Base-by-base conservation (phyloP, 2,888 invertebrate species). In the Plebejus melissa region DNA sequence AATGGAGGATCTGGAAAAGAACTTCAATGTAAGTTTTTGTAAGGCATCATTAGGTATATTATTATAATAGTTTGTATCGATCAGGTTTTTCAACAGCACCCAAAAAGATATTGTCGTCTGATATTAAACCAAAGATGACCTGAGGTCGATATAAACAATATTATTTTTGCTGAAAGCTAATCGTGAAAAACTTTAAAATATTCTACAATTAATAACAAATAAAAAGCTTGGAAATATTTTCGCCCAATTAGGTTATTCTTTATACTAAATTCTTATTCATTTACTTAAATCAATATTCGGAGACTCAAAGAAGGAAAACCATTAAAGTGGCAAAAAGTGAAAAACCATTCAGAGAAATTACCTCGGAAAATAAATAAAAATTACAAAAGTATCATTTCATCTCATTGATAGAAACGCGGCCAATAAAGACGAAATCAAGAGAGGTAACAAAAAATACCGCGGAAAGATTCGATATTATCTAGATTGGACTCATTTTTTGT, bases 1-100 rank as follows among this genome's bases (percentile, higher is more conserved):
- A 94, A 94, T 11, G 95, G 95, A 9, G 95, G 94, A 81, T 95
- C 95, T 95, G 88, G 7, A 82, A 81, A n/a, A 58, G 28, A 57
- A 28, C n/a, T 22, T 38, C 6, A 36, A 22, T 72, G 71, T 41
- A 50, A 46, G 28, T 57, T 22, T 5, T 28, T 54, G 6, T 50
- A 22, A 46, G 46, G 13, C 46, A 46, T 38, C 0, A 38, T 38
- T 38, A 38, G 38, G 38, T 38, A 38, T 38, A 38, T 38, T 38
- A 3, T 38, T 3, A 3, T 4, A 38, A 38, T 38, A 38, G 38
- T 38, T 38, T 38, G 38, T 38, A 4, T 5, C 4, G 38, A 38
- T 38, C 38, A 38, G 38, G 0, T 22, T 22, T 5, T 38, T 5
- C 38, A 38, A 38, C 38, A 38, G 38, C 38, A 22, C 5, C 5